These are phyloP conservation scores for Agapornis roseicollis DNA, from an alignment of 2,113 vertebrate genomes.

Conservation along the genomic window DNA sequence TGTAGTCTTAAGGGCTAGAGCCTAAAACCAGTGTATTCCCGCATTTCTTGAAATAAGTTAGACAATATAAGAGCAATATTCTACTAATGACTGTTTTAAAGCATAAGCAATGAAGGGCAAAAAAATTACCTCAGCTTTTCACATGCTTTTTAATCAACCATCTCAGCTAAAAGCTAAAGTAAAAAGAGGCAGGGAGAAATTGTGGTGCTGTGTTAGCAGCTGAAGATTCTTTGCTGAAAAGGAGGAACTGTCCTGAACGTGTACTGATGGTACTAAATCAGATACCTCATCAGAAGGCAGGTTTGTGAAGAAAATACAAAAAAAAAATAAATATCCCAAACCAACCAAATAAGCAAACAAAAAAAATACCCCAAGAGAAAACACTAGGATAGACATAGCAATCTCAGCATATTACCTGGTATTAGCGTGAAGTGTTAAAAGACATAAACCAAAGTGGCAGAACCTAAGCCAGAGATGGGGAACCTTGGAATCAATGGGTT, in stretches of 20 bases:
- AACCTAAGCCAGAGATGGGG: neutral
- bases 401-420: neutral
- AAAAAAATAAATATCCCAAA: neutral
- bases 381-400: neutral
- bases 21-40: neutral
- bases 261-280: neutral
- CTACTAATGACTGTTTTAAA: neutral
- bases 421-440: neutral
- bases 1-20: neutral
- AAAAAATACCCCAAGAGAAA: neutral
- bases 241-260: neutral
- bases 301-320: neutral
- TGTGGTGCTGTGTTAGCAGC: neutral
- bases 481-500: neutral
- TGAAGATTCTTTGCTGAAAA: neutral
- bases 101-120: neutral
- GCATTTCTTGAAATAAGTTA: neutral
- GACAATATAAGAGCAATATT: neutral
- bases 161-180: neutral
- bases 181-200: neutral
- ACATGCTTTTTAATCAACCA: neutral
- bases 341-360: neutral
- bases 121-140: neutral
- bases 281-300: neutral
- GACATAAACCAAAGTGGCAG: neutral